Base-by-base conservation (phyloP, 2,888 invertebrate genomes). In the Rugalucina vietnamica region DNA sequence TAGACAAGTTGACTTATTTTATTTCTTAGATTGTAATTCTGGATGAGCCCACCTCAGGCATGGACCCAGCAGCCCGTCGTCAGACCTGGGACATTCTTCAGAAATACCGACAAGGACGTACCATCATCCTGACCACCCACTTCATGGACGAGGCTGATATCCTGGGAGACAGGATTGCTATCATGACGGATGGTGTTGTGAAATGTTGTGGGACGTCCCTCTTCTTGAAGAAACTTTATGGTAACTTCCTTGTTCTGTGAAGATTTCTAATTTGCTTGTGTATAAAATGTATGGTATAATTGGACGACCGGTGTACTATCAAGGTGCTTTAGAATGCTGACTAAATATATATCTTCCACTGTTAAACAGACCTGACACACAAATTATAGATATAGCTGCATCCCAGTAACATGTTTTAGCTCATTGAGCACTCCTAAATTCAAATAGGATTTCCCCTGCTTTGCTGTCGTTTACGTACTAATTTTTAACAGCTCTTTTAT, bases 71-170 rank as follows among this genome's bases (percentile, higher is more conserved):
- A 21, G 96, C 96, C 0, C 91, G 96, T 21, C 94, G 96, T 70
- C 95, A 95, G 86, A 95, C 95, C 0, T 98, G 98, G 98, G 97
- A 98, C 90, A 95, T 98, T 29, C 94, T 98, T 84, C 96, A 95
- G 95, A 95, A 95, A 14, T 95, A 96, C 89, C 95, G 96, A 60
- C 94, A 95, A 95, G 97, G 96, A 57, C 96, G 97, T 12, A 97
- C 97, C 0, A 96, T 98, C 91, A 96, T 98, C 72, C 95, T 98
- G 80, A 97, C 98, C 27, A 94, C 94, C 18, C 94, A 98, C 94
- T 98, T 97, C 93, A 98, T 98, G 98, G 98, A 98, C 92, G 98
- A 98, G 95, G 98, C 98, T 0, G 98, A 98, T 94, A 96, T 97
- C 71, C 96, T 98, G 1, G 98, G 98, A 0, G 98, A 98, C 95